phyloP scores from a whole-genome alignment of 2,888 invertebrate species.

The Arctia plantaginis region DNA sequence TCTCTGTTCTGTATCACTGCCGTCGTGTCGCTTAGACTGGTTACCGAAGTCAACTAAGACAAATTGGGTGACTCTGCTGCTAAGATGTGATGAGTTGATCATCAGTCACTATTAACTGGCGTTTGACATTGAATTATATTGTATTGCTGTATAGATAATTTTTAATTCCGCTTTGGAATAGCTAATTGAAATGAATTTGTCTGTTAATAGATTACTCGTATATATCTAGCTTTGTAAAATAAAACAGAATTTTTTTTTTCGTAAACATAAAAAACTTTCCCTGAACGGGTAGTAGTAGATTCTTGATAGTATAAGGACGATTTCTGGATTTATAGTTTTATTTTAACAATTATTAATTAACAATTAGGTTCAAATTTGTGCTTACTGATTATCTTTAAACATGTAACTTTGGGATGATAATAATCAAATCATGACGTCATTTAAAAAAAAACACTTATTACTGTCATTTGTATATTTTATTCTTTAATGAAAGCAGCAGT shows the following conservation, averaged over 20 bases:
- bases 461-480: neutral
- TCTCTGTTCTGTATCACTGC: conserved; percentile 5
- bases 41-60: conserved; percentile 36
- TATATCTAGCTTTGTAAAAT: neutral
- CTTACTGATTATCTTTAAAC: neutral
- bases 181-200: neutral
- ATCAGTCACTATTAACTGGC: conserved; percentile 30
- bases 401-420: neutral
- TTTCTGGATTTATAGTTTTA: no score
- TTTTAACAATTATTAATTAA: no score
- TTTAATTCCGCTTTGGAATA: neutral
- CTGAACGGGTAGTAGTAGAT: no score
- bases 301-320: no score
- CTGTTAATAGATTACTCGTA: neutral
- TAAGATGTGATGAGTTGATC: conserved; percentile 19
- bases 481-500: neutral
- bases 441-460: neutral
- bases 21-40: neutral
- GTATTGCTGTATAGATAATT: neutral
- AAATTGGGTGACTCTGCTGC: conserved; percentile 37
- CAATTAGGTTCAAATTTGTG: no score
- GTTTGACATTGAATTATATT: conserved; percentile 1
- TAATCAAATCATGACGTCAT: neutral
- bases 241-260: neutral
- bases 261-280: no score